These are phyloP conservation scores for Barnardius zonarius DNA, from an alignment of 2,113 vertebrate genomes.

Conservation along the genomic window DNA sequence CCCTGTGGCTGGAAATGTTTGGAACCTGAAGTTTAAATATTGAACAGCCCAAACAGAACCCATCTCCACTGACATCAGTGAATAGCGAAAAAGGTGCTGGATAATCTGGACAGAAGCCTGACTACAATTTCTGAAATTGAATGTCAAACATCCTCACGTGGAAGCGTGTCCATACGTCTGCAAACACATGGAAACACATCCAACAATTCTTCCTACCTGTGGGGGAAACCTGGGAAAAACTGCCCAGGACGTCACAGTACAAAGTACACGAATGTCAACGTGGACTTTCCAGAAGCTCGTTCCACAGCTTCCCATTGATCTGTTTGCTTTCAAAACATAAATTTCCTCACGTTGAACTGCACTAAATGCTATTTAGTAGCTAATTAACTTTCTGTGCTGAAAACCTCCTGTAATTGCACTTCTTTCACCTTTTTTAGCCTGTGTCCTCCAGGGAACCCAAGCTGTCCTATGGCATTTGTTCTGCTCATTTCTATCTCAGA, in stretches of 20 bases:
- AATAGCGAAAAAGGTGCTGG: neutral
- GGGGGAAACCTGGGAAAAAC: neutral
- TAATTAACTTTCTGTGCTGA: slow-evolving; percentile 76
- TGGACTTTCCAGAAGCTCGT: neutral
- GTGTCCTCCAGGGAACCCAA: slow-evolving; percentile 48
- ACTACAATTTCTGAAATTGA: neutral
- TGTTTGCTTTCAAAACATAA: slow-evolving; percentile 45
- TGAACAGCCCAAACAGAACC: fast-evolving
- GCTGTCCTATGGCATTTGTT: slow-evolving; percentile 74
- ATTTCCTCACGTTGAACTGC: slow-evolving; percentile 50
- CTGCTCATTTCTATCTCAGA: slow-evolving; percentile 59
- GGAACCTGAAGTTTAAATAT: neutral
- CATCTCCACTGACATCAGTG: fast-evolving
- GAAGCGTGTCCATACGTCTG: neutral
- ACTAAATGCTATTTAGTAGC: slow-evolving; percentile 77
- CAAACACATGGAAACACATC: neutral
- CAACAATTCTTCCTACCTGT: neutral
- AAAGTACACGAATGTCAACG: neutral
- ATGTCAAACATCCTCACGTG: neutral
- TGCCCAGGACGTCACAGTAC: neutral
- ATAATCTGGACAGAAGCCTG: neutral
- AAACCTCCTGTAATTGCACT: slow-evolving; percentile 74
- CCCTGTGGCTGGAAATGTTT: neutral
- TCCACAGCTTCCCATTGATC: slow-evolving; percentile 6
- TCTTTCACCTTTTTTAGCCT: slow-evolving; percentile 58